Percentiles rank a stretch among this genome's conserved stretches.
Evolutionary conservation across 2,797 vertebrate species (phyloP).

Genomic region (Galago senegalensis): DNA sequence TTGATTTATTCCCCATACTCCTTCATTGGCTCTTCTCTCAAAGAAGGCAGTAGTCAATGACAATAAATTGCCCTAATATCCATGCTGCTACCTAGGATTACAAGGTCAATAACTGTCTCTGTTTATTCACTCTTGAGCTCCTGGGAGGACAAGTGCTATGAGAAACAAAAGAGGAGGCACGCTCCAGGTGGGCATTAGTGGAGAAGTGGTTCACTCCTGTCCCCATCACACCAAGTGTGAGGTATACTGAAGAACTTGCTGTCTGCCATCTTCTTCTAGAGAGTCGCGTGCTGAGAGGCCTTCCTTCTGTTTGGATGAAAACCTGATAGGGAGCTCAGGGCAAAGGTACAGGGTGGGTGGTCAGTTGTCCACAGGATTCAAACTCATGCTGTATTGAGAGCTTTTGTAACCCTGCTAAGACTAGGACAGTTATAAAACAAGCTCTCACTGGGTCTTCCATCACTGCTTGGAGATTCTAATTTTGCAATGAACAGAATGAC

Average conservation of each 20-base stretch:
- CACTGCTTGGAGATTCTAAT: neutral
- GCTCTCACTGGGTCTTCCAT: neutral
- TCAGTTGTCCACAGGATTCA: neutral
- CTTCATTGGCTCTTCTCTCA: conserved; percentile 57
- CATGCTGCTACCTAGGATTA: conserved; percentile 30
- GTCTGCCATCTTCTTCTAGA: neutral
- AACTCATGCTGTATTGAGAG: neutral
- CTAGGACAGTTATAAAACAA: neutral
- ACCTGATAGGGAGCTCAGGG: neutral
- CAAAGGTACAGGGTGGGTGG: neutral
- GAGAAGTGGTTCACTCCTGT: neutral
- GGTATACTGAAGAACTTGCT: neutral
- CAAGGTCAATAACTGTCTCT: neutral
- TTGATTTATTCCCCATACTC: conserved; percentile 27
- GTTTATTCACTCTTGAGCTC: conserved; percentile 7
- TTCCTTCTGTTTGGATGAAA: neutral
- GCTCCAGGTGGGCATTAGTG: neutral
- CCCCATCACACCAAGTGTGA: neutral
- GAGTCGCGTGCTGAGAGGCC: neutral
- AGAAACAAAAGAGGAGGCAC: neutral
- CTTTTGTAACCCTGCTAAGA: neutral
- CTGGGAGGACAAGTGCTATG: neutral
- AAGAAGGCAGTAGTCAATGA: conserved; percentile 53
- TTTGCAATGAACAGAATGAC: neutral
- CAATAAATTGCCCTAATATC: conserved; percentile 33